Percentiles rank a stretch among this genome's conserved stretches.
Evolutionary conservation across 1,140 invertebrate genomes (phyloP).

Genomic region (Paramacrobiotus metropolitanus): DNA sequence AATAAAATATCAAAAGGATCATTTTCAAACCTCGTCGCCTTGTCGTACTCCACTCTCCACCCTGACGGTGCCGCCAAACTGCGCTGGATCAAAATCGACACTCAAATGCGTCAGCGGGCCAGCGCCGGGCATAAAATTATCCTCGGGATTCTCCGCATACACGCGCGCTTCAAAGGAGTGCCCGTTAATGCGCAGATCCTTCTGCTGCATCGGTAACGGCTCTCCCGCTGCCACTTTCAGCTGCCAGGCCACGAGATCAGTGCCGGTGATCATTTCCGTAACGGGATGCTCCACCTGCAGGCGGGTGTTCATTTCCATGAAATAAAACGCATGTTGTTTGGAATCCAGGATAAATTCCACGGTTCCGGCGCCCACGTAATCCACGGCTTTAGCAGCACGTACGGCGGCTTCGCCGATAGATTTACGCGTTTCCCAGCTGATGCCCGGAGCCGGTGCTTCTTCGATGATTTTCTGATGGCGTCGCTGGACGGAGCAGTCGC

Average conservation of each 20-base stretch:
- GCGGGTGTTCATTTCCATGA: conserved; percentile 98
- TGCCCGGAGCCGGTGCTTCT: conserved; percentile 76
- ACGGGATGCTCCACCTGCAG: conserved; percentile 87
- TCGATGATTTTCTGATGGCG: conserved; percentile 95
- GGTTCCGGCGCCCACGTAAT: conserved; percentile 78
- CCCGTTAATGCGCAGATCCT: conserved; percentile 42
- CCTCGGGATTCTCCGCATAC: conserved; percentile 69
- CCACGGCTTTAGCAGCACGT: conserved; percentile 61
- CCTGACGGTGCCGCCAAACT: conserved; percentile 13
- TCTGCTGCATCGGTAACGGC: conserved; percentile 47
- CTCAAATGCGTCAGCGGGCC: conserved; percentile 40
- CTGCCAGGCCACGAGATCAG: conserved; percentile 93
- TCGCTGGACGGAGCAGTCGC: conserved; percentile 87
- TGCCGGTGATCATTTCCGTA: conserved; percentile 83
- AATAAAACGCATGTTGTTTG: conserved; percentile 62
- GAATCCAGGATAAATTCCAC: conserved; percentile 81
- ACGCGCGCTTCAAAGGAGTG: conserved; percentile 62
- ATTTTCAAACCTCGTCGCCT: conserved; percentile 45
- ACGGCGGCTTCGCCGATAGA: conserved; percentile 71
- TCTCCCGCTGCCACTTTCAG: conserved; percentile 61
- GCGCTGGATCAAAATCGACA: conserved; percentile 15
- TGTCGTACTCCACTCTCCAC: conserved; percentile 22
- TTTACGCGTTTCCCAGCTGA: conserved; percentile 44
- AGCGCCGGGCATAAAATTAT: conserved; percentile 59
- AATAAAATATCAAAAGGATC: too few relatives aligned